These are phyloP conservation scores for Conus canariensis DNA, from an alignment of 2,888 invertebrate species.

Conservation along the genomic window DNA sequence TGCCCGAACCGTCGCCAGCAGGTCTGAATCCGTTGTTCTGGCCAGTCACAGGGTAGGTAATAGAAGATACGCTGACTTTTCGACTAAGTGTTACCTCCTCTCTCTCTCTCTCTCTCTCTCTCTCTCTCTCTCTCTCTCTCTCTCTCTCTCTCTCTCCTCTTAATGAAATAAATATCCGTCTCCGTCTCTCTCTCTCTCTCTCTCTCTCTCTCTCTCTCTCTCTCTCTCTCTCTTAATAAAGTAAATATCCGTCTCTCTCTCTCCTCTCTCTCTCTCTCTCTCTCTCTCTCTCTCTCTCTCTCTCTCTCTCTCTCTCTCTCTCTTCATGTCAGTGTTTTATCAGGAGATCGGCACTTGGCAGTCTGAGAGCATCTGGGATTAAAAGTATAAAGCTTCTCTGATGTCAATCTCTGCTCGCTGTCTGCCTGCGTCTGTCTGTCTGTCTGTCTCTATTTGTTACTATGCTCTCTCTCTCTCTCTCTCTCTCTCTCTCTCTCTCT, in stretches of 20 bases:
- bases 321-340: background rate
- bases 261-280: background rate
- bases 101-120: background rate
- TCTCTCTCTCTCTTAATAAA: background rate
- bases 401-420: background rate
- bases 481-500: background rate
- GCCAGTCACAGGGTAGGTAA: background rate
- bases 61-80: background rate
- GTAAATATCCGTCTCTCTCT: background rate
- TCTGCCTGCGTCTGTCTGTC: background rate
- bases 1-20: background rate
- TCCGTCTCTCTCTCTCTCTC: background rate
- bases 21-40: background rate
- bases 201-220: background rate
- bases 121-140: background rate
- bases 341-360: background rate
- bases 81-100: background rate
- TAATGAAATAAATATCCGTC: too few species aligned
- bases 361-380: conserved; percentile 3
- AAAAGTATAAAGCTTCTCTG: background rate
- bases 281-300: background rate
- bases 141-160: background rate
- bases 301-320: background rate
- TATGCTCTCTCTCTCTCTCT: background rate
- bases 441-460: background rate